These are phyloP conservation scores for Philaethria dido DNA, from an alignment of 2,888 invertebrate genomes.

Conservation along the genomic window DNA sequence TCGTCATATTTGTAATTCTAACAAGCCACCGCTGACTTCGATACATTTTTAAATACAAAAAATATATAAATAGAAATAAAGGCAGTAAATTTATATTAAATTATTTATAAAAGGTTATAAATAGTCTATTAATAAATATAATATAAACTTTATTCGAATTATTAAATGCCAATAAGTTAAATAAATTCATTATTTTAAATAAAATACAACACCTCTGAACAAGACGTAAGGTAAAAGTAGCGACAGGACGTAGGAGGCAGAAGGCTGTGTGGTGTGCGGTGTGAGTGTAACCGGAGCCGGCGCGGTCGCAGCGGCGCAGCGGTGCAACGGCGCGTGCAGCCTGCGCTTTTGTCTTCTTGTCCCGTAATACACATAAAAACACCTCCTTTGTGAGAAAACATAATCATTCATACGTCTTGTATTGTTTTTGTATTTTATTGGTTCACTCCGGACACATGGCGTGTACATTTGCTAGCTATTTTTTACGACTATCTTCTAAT, in stretches of 20 bases:
- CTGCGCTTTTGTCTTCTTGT: background rate
- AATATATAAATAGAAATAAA: too few relatives aligned
- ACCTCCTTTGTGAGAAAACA: background rate
- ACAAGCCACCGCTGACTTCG: background rate
- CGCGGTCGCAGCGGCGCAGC: background rate
- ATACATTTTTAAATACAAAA: background rate
- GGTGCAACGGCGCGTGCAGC: slow-evolving; percentile 14
- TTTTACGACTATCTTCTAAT: too few relatives aligned
- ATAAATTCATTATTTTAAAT: background rate
- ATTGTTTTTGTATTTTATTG: background rate
- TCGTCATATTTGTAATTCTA: background rate
- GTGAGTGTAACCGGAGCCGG: slow-evolving; percentile 22
- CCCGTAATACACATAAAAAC: background rate
- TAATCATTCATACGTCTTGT: background rate
- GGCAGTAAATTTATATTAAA: too few relatives aligned
- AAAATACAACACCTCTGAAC: background rate
- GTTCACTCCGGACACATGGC: too few relatives aligned
- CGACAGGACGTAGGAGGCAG: slow-evolving; percentile 3
- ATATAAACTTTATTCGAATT: too few relatives aligned
- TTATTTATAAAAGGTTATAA: too few relatives aligned
- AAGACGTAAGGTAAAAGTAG: background rate
- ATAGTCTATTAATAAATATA: background rate
- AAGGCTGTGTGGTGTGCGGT: background rate
- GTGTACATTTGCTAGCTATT: too few relatives aligned
- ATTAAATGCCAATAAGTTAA: background rate